A percentile compares a stretch with the other conserved stretches of the same genome.
Conservation (phyloP, 2,113 vertebrate species). For the Sturnira hondurensis region DNA sequence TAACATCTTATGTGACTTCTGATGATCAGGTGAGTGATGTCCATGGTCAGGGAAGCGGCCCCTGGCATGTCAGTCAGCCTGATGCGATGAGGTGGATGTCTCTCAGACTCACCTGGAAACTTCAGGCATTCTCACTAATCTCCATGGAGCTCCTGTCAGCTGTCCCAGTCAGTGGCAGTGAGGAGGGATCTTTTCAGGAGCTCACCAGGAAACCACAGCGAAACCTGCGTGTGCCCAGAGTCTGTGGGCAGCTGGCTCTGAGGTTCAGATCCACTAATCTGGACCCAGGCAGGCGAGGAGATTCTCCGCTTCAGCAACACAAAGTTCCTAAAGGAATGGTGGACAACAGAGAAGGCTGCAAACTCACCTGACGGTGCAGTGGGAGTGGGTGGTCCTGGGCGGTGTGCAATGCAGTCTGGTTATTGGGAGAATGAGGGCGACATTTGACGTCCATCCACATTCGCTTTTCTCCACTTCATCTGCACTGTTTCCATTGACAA, state of each 20-base stretch:
- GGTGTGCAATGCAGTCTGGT: background rate
- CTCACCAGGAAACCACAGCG: rapidly evolving
- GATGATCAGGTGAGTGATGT: rapidly evolving
- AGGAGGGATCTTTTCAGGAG: background rate
- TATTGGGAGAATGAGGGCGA: background rate
- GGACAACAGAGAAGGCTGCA: background rate
- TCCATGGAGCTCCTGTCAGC: background rate
- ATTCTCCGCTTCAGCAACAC: background rate
- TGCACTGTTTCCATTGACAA: background rate
- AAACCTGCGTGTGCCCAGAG: rapidly evolving
- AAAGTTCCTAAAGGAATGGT: rapidly evolving
- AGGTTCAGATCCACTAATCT: background rate
- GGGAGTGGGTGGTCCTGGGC: rapidly evolving
- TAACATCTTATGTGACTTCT: rapidly evolving
- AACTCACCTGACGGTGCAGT: rapidly evolving
- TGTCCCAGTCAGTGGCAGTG: rapidly evolving
- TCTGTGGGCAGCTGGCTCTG: background rate
- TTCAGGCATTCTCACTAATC: background rate
- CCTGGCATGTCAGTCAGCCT: rapidly evolving
- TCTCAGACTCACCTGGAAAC: background rate
- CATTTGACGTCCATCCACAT: background rate
- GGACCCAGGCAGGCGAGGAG: background rate
- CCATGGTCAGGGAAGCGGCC: rapidly evolving
- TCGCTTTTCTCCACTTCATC: background rate
- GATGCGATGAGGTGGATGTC: background rate